phyloP scores from a whole-genome alignment of 2,113 vertebrate species.

The Pseudorhombus dupliciocellatus region DNA sequence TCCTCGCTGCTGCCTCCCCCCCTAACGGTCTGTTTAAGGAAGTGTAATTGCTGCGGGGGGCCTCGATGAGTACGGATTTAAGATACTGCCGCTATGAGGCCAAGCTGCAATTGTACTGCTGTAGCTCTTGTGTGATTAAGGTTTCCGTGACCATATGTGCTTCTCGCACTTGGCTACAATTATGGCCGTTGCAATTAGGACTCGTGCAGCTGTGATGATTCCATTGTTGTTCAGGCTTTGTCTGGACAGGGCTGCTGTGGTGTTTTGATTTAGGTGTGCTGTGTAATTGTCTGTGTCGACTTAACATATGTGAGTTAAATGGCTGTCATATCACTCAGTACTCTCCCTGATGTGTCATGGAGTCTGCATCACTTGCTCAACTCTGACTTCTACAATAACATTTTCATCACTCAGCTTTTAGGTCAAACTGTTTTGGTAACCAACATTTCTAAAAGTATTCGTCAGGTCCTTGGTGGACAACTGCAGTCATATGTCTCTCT shows the following conservation, averaged over 20 bases:
- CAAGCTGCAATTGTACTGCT: conserved; percentile 27
- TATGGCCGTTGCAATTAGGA: conserved; percentile 32
- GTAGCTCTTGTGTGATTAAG: conserved; percentile 40
- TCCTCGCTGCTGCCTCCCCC: conserved; percentile 15
- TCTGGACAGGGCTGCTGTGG: conserved; percentile 15
- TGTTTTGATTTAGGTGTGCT: conserved; percentile 6
- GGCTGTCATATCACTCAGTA: not conserved
- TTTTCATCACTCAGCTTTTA: conserved; percentile 35
- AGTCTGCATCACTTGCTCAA: conserved; percentile 2
- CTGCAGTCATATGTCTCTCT: conserved; percentile 61
- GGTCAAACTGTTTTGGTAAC: conserved; percentile 47
- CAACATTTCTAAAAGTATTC: conserved; percentile 18
- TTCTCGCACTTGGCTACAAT: conserved; percentile 18
- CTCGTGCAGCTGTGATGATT: conserved; percentile 34
- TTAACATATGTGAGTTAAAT: conserved; percentile 20
- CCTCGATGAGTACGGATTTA: conserved; percentile 46
- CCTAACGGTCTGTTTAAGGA: conserved; percentile 67
- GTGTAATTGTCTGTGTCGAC: not conserved
- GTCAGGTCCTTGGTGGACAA: conserved; percentile 28
- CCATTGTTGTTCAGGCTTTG: conserved; percentile 27
- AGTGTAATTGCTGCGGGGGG: conserved; percentile 58
- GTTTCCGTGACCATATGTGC: conserved; percentile 9
- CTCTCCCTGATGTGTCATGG: conserved; percentile 1
- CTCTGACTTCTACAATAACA: conserved; percentile 20
- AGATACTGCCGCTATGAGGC: conserved; percentile 45